Conservation (phyloP, 1,140 invertebrate species). For the Camponotus vicinus region DNA sequence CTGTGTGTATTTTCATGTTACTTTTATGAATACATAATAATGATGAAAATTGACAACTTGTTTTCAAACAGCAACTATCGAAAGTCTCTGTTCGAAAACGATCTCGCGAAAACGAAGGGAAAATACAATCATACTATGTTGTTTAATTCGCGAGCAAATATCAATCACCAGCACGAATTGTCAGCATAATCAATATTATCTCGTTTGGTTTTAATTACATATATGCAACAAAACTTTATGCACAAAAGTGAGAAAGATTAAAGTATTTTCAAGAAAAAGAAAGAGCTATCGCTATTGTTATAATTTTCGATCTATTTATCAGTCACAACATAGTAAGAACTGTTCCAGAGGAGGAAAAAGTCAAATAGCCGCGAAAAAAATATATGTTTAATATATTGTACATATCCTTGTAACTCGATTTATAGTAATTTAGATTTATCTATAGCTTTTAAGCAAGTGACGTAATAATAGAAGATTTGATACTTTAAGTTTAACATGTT, state of each 20-base stretch:
- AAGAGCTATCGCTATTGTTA: constrained; percentile 3
- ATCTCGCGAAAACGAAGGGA: background rate
- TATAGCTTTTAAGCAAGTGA: constrained; percentile 47
- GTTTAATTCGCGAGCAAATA: no score
- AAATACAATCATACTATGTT: background rate
- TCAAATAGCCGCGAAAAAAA: background rate
- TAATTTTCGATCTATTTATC: constrained; percentile 40
- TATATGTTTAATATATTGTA: constrained; percentile 36
- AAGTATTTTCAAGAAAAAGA: background rate
- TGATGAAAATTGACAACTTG: background rate
- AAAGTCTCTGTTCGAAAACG: constrained; percentile 19
- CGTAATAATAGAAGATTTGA: background rate
- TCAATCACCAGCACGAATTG: no score
- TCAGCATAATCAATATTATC: background rate
- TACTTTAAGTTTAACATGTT: constrained; percentile 35
- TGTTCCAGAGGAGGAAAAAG: constrained; percentile 6
- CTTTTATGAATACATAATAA: constrained; percentile 14
- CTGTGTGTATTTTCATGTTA: background rate
- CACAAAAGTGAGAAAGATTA: background rate
- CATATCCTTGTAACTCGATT: constrained; percentile 39
- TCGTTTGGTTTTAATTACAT: background rate
- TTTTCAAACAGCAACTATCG: constrained; percentile 34
- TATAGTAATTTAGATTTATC: constrained; percentile 31
- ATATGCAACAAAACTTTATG: background rate
- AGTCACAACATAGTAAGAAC: constrained; percentile 27